Evolutionary conservation across 1,140 invertebrate genomes (phyloP).

Genomic region (Drosophila ercepeae): DNA sequence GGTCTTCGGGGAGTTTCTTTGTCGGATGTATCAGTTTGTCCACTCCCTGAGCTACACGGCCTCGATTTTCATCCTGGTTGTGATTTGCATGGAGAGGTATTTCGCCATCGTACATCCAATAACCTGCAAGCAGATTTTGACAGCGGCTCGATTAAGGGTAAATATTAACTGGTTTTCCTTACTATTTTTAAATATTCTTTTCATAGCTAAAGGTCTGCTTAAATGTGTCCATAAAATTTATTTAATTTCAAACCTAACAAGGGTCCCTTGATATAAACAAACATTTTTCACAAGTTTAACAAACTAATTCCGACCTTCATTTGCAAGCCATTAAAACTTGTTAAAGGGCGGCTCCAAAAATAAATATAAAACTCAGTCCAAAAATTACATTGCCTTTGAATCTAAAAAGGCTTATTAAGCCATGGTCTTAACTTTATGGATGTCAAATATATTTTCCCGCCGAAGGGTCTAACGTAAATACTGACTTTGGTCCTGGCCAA

Average conservation of each 20-base stretch:
- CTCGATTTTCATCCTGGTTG: slow-evolving; percentile 91
- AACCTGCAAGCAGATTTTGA: slow-evolving; percentile 90
- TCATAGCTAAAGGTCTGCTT: background rate
- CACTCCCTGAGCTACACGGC: slow-evolving; percentile 92
- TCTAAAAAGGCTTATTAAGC: slow-evolving; percentile 57
- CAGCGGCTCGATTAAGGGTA: slow-evolving; percentile 88
- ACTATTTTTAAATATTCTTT: no score
- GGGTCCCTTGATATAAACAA: background rate
- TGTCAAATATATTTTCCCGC: slow-evolving; percentile 20
- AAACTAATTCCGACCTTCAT: slow-evolving; percentile 48
- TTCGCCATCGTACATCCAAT: slow-evolving; percentile 93
- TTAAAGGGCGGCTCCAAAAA: slow-evolving; percentile 27
- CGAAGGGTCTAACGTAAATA: background rate
- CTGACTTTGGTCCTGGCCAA: no score
- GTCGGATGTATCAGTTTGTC: slow-evolving; percentile 93
- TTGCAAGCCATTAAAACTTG: slow-evolving; percentile 63
- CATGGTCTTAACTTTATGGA: slow-evolving; percentile 27
- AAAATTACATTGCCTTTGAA: slow-evolving; percentile 1
- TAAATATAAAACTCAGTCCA: slow-evolving; percentile 1
- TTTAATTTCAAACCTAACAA: background rate
- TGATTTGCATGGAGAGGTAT: slow-evolving; percentile 92
- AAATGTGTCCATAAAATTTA: background rate
- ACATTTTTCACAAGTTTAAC: slow-evolving; percentile 43
- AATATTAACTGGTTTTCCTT: background rate
- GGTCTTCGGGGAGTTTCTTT: slow-evolving; percentile 91